Conservation (phyloP, 2,113 vertebrate species). For the Tetraodon nigroviridis region DNA sequence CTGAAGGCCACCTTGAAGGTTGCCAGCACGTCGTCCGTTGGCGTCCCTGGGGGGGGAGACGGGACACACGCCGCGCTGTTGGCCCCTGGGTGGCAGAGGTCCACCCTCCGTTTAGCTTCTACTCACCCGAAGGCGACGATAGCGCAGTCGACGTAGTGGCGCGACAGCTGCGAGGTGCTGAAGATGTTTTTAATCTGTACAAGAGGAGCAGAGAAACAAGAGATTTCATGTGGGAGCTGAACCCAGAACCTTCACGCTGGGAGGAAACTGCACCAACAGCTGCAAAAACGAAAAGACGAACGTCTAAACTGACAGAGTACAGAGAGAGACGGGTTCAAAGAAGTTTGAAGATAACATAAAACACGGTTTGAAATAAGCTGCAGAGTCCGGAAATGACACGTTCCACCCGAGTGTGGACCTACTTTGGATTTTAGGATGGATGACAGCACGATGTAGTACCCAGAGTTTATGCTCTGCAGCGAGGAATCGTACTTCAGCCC, state of each 20-base stretch:
- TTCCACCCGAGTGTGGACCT: conserved; percentile 17
- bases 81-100: background rate
- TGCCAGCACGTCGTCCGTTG: conserved; percentile 77
- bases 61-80: background rate
- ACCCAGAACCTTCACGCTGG: too few species aligned
- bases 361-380: too few species aligned
- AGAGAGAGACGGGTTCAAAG: too few species aligned
- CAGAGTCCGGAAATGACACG: too few species aligned
- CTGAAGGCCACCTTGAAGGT: conserved; percentile 78
- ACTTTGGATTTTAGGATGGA: conserved; percentile 81
- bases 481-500: conserved; percentile 77
- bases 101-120: background rate
- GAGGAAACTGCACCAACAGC: background rate
- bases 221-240: background rate
- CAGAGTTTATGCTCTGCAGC: conserved; percentile 72
- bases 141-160: conserved; percentile 75
- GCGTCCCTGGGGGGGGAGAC: conserved; percentile 71
- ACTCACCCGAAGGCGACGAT: conserved; percentile 86
- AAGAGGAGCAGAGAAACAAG: background rate
- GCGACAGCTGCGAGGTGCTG: conserved; percentile 74
- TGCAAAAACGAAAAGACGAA: background rate
- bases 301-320: background rate
- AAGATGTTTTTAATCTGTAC: conserved; percentile 83
- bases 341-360: too few species aligned
- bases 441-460: conserved; percentile 76